Conservation (phyloP, 2,797 vertebrate species). For the Geotrypetes seraphini region DNA sequence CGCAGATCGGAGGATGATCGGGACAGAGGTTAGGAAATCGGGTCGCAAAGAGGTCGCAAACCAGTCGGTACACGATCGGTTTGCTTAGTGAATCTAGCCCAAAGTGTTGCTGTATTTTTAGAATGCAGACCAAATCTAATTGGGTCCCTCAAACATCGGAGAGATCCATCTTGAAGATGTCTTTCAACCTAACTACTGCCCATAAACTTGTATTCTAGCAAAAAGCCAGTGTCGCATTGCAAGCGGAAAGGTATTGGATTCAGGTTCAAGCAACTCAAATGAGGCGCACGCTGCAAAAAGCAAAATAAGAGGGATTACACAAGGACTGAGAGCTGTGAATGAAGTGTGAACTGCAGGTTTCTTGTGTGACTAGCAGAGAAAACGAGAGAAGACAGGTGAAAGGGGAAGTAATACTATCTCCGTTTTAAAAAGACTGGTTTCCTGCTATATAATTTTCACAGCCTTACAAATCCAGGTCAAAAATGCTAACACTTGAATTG, state of each 20-base stretch:
- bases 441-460: too few relatives aligned
- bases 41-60: too few relatives aligned
- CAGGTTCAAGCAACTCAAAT: constrained; percentile 55
- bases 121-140: constrained; percentile 19
- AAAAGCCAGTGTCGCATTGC: constrained; percentile 35
- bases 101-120: constrained; percentile 16
- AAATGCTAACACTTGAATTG: too few relatives aligned
- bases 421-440: constrained; percentile 25
- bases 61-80: too few relatives aligned
- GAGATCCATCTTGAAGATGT: too few relatives aligned
- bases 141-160: constrained; percentile 23
- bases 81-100: too few relatives aligned
- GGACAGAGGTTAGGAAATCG: too few relatives aligned
- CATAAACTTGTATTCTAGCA: constrained; percentile 36
- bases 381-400: constrained; percentile 24
- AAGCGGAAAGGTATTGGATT: constrained; percentile 39
- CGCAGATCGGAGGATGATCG: too few relatives aligned
- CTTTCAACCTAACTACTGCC: constrained; percentile 27
- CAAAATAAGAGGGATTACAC: constrained; percentile 47
- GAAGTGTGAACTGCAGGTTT: constrained; percentile 46
- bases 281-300: constrained; percentile 51
- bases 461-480: too few relatives aligned
- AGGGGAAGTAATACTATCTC: constrained; percentile 26
- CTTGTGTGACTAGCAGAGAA: constrained; percentile 40
- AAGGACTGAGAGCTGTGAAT: constrained; percentile 41